These are phyloP conservation scores for Cryptocheilus praepositus DNA, from an alignment of 2,888 invertebrate species.

Conservation along the genomic window DNA sequence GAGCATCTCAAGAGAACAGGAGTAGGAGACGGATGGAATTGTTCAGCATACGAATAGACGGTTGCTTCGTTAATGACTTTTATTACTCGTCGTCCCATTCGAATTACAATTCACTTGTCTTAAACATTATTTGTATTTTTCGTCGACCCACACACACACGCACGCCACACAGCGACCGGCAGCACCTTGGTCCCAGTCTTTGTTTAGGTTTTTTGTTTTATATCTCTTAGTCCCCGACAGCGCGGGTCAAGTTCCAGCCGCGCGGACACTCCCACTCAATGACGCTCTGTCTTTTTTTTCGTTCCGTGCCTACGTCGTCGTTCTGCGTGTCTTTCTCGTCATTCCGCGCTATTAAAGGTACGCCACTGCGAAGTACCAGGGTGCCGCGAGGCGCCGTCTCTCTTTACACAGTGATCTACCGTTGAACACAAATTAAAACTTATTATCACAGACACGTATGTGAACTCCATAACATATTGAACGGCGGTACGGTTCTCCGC, in stretches of 20 bases:
- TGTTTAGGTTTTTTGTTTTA: slow-evolving; percentile 5
- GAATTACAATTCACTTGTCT: slow-evolving; percentile 5
- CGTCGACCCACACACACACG: slow-evolving; percentile 6
- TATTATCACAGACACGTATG: slow-evolving; percentile 51
- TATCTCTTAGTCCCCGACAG: too few species aligned
- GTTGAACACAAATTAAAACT: slow-evolving; percentile 49
- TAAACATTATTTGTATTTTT: neutral
- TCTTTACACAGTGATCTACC: slow-evolving; percentile 28
- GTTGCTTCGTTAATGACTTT: slow-evolving; percentile 2
- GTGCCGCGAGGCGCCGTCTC: slow-evolving; percentile 13
- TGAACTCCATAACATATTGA: slow-evolving; percentile 36
- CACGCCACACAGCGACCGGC: slow-evolving; percentile 12
- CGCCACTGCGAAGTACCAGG: slow-evolving; percentile 8
- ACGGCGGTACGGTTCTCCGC: neutral
- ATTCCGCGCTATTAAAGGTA: slow-evolving; percentile 7
- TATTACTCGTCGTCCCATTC: slow-evolving; percentile 6
- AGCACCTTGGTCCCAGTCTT: slow-evolving; percentile 16
- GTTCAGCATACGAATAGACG: too few species aligned
- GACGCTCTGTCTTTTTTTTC: neutral
- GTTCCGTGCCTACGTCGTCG: neutral
- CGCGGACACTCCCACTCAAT: too few species aligned
- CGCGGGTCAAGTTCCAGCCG: too few species aligned
- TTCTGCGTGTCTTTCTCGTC: neutral
- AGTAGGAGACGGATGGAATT: too few species aligned
- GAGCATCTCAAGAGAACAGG: too few species aligned